A percentile compares a stretch with the other conserved stretches of the same genome.
Evolutionary conservation across 2,888 invertebrate species (phyloP).

Genomic region (Oligia fasciuncula): DNA sequence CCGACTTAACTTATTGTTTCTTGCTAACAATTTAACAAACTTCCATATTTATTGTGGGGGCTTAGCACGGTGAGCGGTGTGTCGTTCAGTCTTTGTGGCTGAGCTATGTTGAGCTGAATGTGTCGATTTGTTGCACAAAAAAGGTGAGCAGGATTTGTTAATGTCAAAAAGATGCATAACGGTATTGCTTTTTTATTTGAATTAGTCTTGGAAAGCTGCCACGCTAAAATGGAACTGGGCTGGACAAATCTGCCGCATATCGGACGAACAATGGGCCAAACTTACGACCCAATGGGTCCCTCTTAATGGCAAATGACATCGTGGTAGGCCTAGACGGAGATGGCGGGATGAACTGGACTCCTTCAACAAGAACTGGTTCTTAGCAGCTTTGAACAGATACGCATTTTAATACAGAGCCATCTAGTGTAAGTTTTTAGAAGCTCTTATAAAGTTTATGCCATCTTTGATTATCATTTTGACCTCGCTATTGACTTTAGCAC

Average conservation of each 20-base stretch:
- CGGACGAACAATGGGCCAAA: too few species aligned
- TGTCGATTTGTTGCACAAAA: not conserved
- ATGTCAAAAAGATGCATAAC: not conserved
- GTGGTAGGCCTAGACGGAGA: too few species aligned
- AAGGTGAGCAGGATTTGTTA: not conserved
- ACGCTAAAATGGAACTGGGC: too few species aligned
- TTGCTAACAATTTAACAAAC: conserved; percentile 64
- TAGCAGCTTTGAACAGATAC: too few species aligned
- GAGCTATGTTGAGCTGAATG: conserved; percentile 18
- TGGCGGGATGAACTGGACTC: too few species aligned
- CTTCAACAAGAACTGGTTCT: too few species aligned
- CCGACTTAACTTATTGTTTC: conserved; percentile 75
- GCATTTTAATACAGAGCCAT: not conserved
- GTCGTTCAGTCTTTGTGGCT: conserved; percentile 48
- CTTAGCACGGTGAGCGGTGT: conserved; percentile 41
- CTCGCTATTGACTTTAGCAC: not conserved
- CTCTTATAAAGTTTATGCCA: not conserved
- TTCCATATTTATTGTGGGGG: conserved; percentile 64
- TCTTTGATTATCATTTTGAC: not conserved
- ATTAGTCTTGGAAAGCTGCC: not conserved
- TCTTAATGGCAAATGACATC: too few species aligned
- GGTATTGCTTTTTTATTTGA: not conserved
- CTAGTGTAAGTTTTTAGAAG: not conserved
- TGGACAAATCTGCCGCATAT: too few species aligned
- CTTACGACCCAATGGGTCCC: too few species aligned